Evolutionary conservation across 2,888 invertebrate genomes (phyloP), one percentile per base, ranked within the genome.

Genomic region (Acronicta alni): DNA sequence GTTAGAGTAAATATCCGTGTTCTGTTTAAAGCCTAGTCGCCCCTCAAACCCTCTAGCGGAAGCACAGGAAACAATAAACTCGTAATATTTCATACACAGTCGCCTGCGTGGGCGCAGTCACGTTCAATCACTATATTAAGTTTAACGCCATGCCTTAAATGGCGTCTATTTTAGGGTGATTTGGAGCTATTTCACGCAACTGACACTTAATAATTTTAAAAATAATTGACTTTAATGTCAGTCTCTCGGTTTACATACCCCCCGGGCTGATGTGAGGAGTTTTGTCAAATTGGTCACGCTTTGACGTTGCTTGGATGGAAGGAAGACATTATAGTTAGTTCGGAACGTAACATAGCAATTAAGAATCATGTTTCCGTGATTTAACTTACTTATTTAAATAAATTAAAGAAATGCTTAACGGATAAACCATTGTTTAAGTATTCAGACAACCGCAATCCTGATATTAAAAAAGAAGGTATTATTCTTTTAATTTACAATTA

Each of bases 11-110:
- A 47, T 47, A 38, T 47, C 47, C 46, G 35, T 35, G 53, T 10
- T 61, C 48, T 42, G 45, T 57, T 57, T 59, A 67, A 67, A 56
- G 44, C 52, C 38, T 75, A 58, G 81, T 56, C 68, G 75, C 81
- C 71, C 55, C 57, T 66, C 57, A 57, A 69, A 55, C 75, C 79
- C 74, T 49, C 58, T 61, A 69, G 62, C 85, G 87, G 87, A 88
- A 86, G 82, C 72, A 65, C 76, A 81, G 83, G 85, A 84, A 87
- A 85, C 86, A 82, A 89, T 87, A 87, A 87, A 82, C 77, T 72
- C 70, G 75, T 81, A 77, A 80, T 84, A 83, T 80, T 83, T 84
- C 84, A 83, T 80, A 77, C 65, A 75, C 79, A 45, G 49, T 76
- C 79, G 75, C 72, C 16, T 58, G 72, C 64, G 72, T 73, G 62